Percentiles rank a stretch among this genome's conserved stretches.
Conservation (phyloP, 2,888 invertebrate genomes). For the Drosophila testacea region DNA sequence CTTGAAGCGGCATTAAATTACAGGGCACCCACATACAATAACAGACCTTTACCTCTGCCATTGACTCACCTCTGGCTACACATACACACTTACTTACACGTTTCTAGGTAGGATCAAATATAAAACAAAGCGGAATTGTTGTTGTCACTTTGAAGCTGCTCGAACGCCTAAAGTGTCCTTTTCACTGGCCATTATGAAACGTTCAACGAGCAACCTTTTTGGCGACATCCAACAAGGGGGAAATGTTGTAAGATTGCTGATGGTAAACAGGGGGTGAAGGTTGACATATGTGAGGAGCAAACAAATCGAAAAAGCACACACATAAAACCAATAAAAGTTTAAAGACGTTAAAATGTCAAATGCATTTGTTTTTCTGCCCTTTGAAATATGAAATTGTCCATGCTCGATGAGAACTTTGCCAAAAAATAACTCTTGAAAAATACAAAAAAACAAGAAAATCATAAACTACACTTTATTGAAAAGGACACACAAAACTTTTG, state of each 20-base stretch:
- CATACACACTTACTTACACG: conserved; percentile 20
- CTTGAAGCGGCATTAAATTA: conserved; percentile 66
- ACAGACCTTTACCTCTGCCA: conserved; percentile 20
- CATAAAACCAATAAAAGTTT: conserved; percentile 65
- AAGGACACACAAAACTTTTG: conserved; percentile 41
- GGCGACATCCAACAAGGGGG: neutral
- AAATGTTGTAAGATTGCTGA: neutral
- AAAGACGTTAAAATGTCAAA: conserved; percentile 77
- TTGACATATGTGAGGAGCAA: conserved; percentile 31
- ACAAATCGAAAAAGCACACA: conserved; percentile 60
- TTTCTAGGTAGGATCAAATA: conserved; percentile 59
- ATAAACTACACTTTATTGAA: conserved; percentile 63
- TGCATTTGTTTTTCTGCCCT: conserved; percentile 65
- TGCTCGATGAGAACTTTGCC: conserved; percentile 23
- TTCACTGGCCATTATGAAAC: conserved; percentile 63
- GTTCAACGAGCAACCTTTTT: conserved; percentile 57
- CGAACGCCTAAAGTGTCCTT: conserved; percentile 71
- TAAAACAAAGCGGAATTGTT: conserved; percentile 63
- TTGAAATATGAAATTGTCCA: conserved; percentile 76
- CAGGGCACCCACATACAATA: conserved; percentile 32
- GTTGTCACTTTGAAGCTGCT: conserved; percentile 70
- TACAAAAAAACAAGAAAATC: conserved; percentile 31
- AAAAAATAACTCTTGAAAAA: conserved; percentile 44
- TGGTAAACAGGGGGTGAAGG: neutral
- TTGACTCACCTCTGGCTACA: neutral